Evolutionary conservation across 2,797 vertebrate genomes (phyloP), one percentile per base, ranked within the genome.

Genomic region (Chiloscyllium punctatum): DNA sequence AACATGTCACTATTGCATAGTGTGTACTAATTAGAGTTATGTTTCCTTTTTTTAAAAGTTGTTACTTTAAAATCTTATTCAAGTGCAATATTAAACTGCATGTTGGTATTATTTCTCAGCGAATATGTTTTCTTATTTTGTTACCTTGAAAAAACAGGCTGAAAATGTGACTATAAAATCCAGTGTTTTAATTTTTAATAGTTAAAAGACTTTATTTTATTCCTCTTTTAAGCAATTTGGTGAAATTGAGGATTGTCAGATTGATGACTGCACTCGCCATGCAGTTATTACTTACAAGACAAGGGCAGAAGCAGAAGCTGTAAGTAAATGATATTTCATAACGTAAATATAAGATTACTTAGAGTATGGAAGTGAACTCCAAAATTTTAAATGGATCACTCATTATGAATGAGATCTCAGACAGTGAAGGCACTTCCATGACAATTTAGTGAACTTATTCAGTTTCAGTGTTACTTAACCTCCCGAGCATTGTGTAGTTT

Each of bases 201-300:
- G 3, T 30, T 74, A 74, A 16, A 48, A 77, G 2, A 74, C 15
- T 94, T 27, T 91, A 33, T 3, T 91, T 25, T 90, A 62, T 95
- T 96, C 94, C 96, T 97, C 97, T 96, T 96, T 96, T 96, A 98
- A 99, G 99, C 99, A 99, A 99, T 99, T 98, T 97, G 99, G 99
- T 96, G 99, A 99, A 97, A 99, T 99, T 96, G 99, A 99, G 98
- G 99, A 99, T 97, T 99, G 98, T 97, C 98, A 98, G 96, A 99
- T 99, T 96, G 98, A 99, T 96, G 98, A 99, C 95, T 97, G 97
- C 96, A 98, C 98, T 96, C 97, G 98, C 96, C 98, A 98, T 96
- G 98, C 99, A 0, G 97, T 99, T 96, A 98, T 99, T 97, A 98
- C 98, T 7, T 99, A 98, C 97, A 99, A 98, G 97, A 98, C 98